Evolutionary conservation across 53 echinoderm and acorn worm species (phyloP), one percentile per base, ranked within the genome.

Genomic region (Patiria pectinifera): DNA sequence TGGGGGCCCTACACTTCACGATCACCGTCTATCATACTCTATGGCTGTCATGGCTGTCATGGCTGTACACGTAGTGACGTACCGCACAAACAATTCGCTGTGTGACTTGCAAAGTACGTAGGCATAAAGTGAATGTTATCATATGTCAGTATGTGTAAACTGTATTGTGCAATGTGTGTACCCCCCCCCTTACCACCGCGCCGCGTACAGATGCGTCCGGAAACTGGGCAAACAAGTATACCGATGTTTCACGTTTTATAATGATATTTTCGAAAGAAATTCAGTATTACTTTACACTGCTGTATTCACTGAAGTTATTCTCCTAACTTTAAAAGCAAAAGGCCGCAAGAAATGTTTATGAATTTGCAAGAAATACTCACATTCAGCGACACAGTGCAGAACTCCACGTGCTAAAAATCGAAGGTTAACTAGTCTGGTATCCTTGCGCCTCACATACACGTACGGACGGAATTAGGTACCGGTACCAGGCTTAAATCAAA

Each of bases 191-290:
- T n/a, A n/a, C 5, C 5, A 0, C 53, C 53, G 5, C 53, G 49
- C 49, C 14, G 63, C 15, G 66, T 66, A 66, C 66, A 1, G 22
- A 4, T 74, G 4, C 24, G 85, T 85, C 85, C 85, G 85, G 85
- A 85, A 85, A 85, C 45, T 85, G 85, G 85, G 45, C 85, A 85
- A 85, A 69, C 8, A 69, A 3, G 10, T 66, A 19, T 16, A 43
- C 45, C 1, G 1, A 6, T 45, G 62, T 62, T 84, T 11, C 23
- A 15, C 44, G 10, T 7, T 83, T 60, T 24, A 25, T 26, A 25
- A 26, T 60, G 59, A 63, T 60, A 83, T 26, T 83, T 15, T 61
- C 15, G 11, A 3, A 43, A 79, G 6, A 46, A 2, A 79, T 45
- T 46, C 2, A 45, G 3, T 46, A 46, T 16, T 45, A 45, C 4